Evolutionary conservation across 2,888 invertebrate genomes (phyloP).

Genomic region (Drosophila antonietae): DNA sequence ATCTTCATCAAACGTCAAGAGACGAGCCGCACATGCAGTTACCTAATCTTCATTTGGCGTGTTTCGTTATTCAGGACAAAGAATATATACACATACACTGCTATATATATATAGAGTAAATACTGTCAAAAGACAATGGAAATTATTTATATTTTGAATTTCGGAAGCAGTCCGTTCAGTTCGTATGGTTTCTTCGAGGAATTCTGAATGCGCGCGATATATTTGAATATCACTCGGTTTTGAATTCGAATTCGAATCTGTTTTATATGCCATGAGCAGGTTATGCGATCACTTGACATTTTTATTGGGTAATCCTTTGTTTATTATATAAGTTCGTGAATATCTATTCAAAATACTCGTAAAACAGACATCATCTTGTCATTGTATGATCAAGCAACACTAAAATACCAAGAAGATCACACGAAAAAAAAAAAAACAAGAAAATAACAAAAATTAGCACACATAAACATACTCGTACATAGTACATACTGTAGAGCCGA

Average conservation of each 20-base stretch:
- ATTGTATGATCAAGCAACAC: conserved; percentile 67
- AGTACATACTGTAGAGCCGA: conserved; percentile 48
- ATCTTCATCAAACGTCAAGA: conserved; percentile 38
- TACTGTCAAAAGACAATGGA: conserved; percentile 12
- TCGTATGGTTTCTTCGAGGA: conserved; percentile 3
- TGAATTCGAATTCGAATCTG: conserved; percentile 12
- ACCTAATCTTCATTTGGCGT: conserved; percentile 36
- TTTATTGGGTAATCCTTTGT: conserved; percentile 49
- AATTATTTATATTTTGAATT: conserved; percentile 14
- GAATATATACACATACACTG: background rate
- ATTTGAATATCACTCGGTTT: conserved; percentile 16
- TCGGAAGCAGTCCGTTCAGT: background rate
- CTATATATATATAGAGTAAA: conserved; percentile 4
- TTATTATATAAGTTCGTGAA: conserved; percentile 33
- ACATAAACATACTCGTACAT: conserved; percentile 44
- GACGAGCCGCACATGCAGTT: conserved; percentile 40
- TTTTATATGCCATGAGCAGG: conserved; percentile 2
- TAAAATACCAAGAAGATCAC: conserved; percentile 59
- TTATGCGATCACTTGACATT: conserved; percentile 15
- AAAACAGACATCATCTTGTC: conserved; percentile 55
- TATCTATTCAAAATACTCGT: conserved; percentile 34
- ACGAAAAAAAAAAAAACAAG: conserved; percentile 43
- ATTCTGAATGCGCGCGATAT: conserved; percentile 11
- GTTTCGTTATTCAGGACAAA: conserved; percentile 32
- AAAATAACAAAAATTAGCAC: conserved; percentile 41